A percentile compares a stretch with the other conserved stretches of the same genome.
Conservation (phyloP, 92 coral and sea anemone species). For the Isaurus tuberculatus region DNA sequence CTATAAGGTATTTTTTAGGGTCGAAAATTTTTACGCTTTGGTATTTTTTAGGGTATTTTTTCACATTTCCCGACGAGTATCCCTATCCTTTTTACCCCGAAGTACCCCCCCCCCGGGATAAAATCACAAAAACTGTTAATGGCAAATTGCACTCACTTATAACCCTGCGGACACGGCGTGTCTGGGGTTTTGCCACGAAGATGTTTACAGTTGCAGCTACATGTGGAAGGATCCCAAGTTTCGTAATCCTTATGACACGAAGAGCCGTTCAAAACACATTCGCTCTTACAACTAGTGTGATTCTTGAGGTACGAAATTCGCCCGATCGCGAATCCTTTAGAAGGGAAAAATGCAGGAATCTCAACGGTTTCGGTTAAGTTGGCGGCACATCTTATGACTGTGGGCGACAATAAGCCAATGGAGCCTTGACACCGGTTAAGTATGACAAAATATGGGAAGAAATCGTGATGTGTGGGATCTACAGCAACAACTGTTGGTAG, state of each 20-base stretch:
- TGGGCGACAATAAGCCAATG: background rate
- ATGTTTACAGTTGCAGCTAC: background rate
- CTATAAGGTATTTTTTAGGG: too few species aligned
- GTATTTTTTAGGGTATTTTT: too few species aligned
- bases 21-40: too few species aligned
- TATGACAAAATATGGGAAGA: slow-evolving; percentile 21
- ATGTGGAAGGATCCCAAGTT: background rate
- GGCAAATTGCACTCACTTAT: background rate
- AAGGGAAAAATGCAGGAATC: background rate
- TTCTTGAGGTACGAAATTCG: background rate
- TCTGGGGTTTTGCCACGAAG: background rate
- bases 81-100: too few species aligned
- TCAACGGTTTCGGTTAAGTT: background rate
- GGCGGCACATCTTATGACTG: slow-evolving; percentile 5
- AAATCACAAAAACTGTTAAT: too few species aligned
- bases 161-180: background rate
- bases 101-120: too few species aligned
- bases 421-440: slow-evolving; percentile 25
- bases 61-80: too few species aligned
- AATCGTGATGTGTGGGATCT: background rate
- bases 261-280: slow-evolving; percentile 25
- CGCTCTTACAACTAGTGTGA: slow-evolving; percentile 7
- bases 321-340: rapidly evolving
- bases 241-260: background rate
- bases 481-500: slow-evolving; percentile 9